phyloP scores from a whole-genome alignment of 1,140 invertebrate species.

The Drosophila murphyi region DNA sequence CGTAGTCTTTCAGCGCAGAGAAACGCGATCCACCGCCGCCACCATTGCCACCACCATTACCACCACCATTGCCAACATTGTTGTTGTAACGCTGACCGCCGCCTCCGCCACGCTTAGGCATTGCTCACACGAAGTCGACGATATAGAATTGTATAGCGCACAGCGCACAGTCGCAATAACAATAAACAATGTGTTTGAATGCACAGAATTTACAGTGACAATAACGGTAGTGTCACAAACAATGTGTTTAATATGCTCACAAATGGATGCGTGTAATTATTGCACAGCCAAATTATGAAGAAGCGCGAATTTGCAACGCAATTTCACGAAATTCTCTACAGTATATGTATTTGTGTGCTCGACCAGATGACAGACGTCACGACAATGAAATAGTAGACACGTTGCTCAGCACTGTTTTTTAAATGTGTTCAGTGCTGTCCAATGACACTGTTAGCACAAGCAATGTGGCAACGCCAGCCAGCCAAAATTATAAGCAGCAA shows the following conservation, averaged over 20 bases:
- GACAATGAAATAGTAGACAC: not conserved
- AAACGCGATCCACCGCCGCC: slow-evolving; percentile 64
- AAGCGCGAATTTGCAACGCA: slow-evolving; percentile 50
- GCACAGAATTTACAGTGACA: not conserved
- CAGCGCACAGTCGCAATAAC: not conserved
- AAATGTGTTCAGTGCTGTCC: not conserved
- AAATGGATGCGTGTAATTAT: not conserved
- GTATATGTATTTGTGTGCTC: slow-evolving; percentile 14
- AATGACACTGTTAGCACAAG: not conserved
- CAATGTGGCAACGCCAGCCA: slow-evolving; percentile 16
- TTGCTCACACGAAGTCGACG: slow-evolving; percentile 18
- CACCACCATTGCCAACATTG: slow-evolving; percentile 49
- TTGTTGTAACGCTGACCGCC: slow-evolving; percentile 60
- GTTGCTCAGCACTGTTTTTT: slow-evolving; percentile 16
- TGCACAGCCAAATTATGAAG: slow-evolving; percentile 5
- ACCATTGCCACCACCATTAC: slow-evolving; percentile 30
- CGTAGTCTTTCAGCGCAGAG: slow-evolving; percentile 62
- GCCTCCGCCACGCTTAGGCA: slow-evolving; percentile 76
- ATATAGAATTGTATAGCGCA: not conserved
- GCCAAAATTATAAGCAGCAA: not conserved
- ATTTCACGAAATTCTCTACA: slow-evolving; percentile 51
- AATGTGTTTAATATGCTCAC: not conserved
- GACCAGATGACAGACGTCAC: slow-evolving; percentile 24
- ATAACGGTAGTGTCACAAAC: not conserved
- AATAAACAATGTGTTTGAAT: slow-evolving; percentile 21